Base-by-base conservation (phyloP, 2,888 invertebrate genomes). In the Clitarchus hookeri region DNA sequence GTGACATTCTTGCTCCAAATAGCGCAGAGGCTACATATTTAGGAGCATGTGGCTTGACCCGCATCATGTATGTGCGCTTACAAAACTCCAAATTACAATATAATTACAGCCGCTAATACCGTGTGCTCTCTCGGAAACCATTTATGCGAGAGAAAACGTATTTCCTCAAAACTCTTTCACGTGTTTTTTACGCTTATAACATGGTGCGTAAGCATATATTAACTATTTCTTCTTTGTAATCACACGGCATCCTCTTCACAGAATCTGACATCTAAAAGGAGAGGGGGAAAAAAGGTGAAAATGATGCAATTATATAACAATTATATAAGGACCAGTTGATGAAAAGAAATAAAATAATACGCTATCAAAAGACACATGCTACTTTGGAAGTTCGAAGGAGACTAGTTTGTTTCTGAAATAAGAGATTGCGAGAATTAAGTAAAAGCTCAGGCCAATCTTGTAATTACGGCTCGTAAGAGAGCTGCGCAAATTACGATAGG, bases 51-150 rank as follows among this genome's bases (percentile, higher is more conserved):
- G 36, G 44, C 82, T 82, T 82, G 13, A 36, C 44, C 82, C 44
- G 27, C 82, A 82, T 82, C 16, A 27, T 23, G 36, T 82, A 82
- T 27, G 82, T 44, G 44, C 82, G 19, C 82, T 13, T 36, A 44
- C 36, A 82, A 82, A 82, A 82, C 36, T 82, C 82, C 27, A 82
- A 79, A 82, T 82, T 82, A 82, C 44, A 82, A 82, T 36, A 82
- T 82, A 82, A 82, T 82, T 82, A 82, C 82, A 23, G 44, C 13
- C 82, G 12, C 82, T 82, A 82, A 82, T 82, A 82, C 82, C 82
- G 44, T 23, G 36, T 82, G 65, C n/a, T 65, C n/a, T 65, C 65
- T 65, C n/a, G 23, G 65, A 19, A 65, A 65, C 65, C 65, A 65
- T 65, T 65, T 65, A 65, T 65, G n/a, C 0, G 19, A 65, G 65